Conservation (phyloP, 2,113 vertebrate species). For the Dunckerocampus dactyliophorus region DNA sequence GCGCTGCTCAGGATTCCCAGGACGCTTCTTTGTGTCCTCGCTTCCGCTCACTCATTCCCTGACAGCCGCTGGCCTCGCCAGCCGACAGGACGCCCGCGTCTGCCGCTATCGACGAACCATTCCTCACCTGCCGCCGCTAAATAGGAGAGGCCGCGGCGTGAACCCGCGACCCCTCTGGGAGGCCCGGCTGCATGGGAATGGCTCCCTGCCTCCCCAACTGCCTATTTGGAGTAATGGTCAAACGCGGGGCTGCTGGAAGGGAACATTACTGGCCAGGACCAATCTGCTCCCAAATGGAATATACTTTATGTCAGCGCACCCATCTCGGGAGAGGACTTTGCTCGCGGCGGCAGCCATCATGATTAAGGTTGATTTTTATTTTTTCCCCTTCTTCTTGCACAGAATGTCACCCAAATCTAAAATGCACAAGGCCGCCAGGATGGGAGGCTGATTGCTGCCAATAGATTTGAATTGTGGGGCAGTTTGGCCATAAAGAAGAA, state of each 20-base stretch:
- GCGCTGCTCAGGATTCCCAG: background rate
- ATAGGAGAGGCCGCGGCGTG: conserved; percentile 52
- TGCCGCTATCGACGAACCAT: conserved; percentile 54
- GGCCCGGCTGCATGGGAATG: conserved; percentile 39
- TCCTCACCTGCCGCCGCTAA: conserved; percentile 56
- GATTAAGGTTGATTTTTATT: conserved; percentile 35
- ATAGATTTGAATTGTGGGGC: conserved; percentile 38
- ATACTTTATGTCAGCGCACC: conserved; percentile 66
- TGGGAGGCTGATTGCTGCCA: conserved; percentile 45
- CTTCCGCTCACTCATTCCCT: conserved; percentile 15
- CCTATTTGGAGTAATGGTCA: conserved; percentile 65
- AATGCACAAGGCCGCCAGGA: conserved; percentile 31
- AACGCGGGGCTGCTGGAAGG: conserved; percentile 50
- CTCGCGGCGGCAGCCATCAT: conserved; percentile 53
- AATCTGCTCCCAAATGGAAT: conserved; percentile 70
- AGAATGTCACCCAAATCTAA: conserved; percentile 45
- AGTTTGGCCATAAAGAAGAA: conserved; percentile 31
- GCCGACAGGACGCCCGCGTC: background rate
- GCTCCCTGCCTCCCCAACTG: conserved; percentile 27
- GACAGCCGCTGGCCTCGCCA: conserved; percentile 21
- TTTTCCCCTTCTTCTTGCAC: conserved; percentile 15
- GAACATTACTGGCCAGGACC: conserved; percentile 66
- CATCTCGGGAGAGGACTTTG: conserved; percentile 65
- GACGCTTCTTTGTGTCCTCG: background rate
- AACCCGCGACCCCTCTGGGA: conserved; percentile 61